These are phyloP conservation scores for Cyanocitta stelleri DNA, from an alignment of 2,113 vertebrate species.

Conservation along the genomic window DNA sequence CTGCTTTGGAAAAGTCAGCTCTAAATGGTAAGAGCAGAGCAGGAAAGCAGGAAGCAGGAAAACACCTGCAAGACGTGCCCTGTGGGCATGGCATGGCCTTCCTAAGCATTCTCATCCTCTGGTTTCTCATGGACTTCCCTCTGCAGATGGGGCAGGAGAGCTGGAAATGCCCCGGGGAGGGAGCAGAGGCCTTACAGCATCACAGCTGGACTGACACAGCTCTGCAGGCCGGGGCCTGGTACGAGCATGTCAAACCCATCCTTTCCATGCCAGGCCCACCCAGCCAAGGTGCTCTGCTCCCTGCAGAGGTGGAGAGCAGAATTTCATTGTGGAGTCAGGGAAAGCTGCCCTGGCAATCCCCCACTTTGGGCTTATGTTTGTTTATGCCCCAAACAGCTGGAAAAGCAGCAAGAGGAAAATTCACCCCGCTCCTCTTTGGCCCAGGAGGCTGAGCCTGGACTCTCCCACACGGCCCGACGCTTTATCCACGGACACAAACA, in stretches of 20 bases:
- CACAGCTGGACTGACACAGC: too few species aligned
- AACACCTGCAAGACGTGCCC: neutral
- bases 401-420: too few species aligned
- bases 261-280: neutral
- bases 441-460: too few species aligned
- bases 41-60: neutral
- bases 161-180: neutral
- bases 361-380: neutral
- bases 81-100: neutral
- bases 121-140: neutral
- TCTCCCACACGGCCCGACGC: too few species aligned
- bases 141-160: fast-evolving
- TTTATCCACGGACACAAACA: too few species aligned
- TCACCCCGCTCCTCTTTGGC: too few species aligned
- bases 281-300: neutral
- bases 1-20: neutral
- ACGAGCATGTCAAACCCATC: neutral
- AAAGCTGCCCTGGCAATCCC: neutral
- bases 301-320: neutral
- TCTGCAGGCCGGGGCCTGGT: neutral
- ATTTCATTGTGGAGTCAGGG: too few species aligned
- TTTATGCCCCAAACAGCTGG: neutral
- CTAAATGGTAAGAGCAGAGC: neutral
- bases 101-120: neutral
- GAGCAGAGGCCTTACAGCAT: neutral